phyloP scores from a whole-genome alignment of 2,113 vertebrate genomes.

The Ranitomeya imitator region DNA sequence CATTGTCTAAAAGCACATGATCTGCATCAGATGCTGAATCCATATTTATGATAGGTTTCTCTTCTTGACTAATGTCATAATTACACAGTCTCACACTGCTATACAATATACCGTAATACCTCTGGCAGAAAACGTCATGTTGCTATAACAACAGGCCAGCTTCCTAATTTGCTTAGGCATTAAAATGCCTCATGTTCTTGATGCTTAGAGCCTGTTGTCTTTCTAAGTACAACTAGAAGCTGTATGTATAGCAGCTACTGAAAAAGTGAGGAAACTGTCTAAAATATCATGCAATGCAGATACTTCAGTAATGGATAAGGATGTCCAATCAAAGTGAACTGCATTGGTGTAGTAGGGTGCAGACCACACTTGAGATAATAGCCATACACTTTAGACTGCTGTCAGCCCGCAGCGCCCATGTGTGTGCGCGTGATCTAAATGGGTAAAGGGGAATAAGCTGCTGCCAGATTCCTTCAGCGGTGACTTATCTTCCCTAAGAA shows the following conservation, averaged over 20 bases:
- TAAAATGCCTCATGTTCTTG: not conserved
- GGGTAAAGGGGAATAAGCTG: too few relatives aligned
- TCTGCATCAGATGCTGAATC: not conserved
- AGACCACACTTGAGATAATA: not conserved
- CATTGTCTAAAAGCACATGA: not conserved
- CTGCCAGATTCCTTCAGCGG: too few relatives aligned
- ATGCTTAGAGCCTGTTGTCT: not conserved
- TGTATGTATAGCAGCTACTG: not conserved
- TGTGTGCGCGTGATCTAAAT: too few relatives aligned
- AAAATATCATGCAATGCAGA: not conserved
- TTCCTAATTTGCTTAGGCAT: not conserved
- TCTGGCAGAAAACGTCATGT: not conserved
- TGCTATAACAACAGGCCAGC: constrained; percentile 35
- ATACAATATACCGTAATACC: not conserved
- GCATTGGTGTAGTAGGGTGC: not conserved
- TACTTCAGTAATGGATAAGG: not conserved
- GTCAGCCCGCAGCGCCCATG: too few relatives aligned
- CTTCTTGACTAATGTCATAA: not conserved
- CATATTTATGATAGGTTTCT: not conserved
- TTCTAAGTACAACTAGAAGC: not conserved
- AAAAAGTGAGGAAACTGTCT: not conserved
- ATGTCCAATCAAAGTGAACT: not conserved
- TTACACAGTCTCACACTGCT: not conserved
- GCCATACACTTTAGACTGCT: too few relatives aligned
- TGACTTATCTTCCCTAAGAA: too few relatives aligned